Base-by-base conservation (phyloP, 2,888 invertebrate genomes). In the Synanthedon tipuliformis region DNA sequence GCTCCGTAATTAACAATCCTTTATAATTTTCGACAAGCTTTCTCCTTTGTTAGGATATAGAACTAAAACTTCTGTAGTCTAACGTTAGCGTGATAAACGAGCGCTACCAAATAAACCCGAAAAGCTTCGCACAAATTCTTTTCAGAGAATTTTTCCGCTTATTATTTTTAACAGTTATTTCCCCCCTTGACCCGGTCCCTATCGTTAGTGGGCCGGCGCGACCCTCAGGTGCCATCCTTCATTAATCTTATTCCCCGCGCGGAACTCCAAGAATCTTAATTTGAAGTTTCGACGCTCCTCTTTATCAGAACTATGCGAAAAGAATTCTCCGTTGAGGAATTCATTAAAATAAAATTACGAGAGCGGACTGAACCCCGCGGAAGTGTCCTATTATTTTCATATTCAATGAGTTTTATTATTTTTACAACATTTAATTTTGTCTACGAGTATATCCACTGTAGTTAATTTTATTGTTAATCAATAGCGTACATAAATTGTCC, bases 181-280 rank as follows among this genome's bases (percentile, higher is more conserved):
- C 68, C 68, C 71, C 49, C 73, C 64, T 68, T 71, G 73, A 70
- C 70, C 76, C 69, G 56, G 55, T 56, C 66, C 62, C 68, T 71
- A 67, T 79, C 80, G 78, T 80, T 78, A 81, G 75, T 63, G 69
- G 68, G 65, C 63, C 56, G 59, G 62, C 58, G 48, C 54, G 57
- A 59, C 57, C 58, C 57, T 55, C 83, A 85, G 85, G 83, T 85
- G 80, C 72, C 77, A 69, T 74, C 82, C 75, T 81, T 82, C 86
- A 86, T 86, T 86, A 84, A 87, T 87, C 86, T 86, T 82, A 75
- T 78, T 80, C 80, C 77, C 75, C 62, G 68, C 67, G 64, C 69
- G 75, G 81, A 86, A 84, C 87, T 84, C 80, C 60, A 84, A 78
- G 85, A 86, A 86, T 86, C 86, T 86, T 87, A 87, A 87, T 86